Conservation (phyloP, 2,113 vertebrate species). For the Oreochromis spilurus region DNA sequence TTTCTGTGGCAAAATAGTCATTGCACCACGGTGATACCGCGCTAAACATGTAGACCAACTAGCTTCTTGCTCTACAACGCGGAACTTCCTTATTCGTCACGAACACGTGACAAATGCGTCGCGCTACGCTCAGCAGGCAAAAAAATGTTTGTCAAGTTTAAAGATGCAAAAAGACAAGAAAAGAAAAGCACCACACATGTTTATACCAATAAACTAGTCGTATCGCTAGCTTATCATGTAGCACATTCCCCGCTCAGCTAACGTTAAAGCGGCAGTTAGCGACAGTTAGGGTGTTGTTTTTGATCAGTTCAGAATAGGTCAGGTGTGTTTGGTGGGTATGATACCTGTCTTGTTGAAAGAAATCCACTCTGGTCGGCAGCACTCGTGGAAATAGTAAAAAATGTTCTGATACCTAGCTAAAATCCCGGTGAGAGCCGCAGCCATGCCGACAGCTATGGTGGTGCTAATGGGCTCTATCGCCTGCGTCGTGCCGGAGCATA, state of each 20-base stretch:
- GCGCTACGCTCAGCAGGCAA: background rate
- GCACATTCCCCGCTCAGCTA: background rate
- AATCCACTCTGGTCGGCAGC: constrained; percentile 75
- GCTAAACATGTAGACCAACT: background rate
- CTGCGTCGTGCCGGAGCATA: constrained; percentile 3
- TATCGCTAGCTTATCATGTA: background rate
- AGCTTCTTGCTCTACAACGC: background rate
- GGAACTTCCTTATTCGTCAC: constrained; percentile 44
- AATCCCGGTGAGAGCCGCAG: constrained; percentile 72
- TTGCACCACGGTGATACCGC: background rate
- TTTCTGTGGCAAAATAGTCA: background rate
- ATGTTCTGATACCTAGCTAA: constrained; percentile 68
- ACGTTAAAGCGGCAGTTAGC: background rate
- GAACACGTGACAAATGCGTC: background rate
- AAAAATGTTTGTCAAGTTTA: background rate
- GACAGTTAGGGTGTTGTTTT: background rate
- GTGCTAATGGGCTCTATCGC: constrained; percentile 74
- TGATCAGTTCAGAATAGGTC: background rate
- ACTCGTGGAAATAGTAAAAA: constrained; percentile 71
- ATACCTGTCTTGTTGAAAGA: constrained; percentile 70
- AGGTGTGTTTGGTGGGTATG: accelerated
- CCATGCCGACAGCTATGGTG: constrained; percentile 74
- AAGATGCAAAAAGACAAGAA: background rate
- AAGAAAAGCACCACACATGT: background rate
- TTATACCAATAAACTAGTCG: background rate